phyloP scores from a whole-genome alignment of 2,797 vertebrate genomes.

The Nyctibius grandis region DNA sequence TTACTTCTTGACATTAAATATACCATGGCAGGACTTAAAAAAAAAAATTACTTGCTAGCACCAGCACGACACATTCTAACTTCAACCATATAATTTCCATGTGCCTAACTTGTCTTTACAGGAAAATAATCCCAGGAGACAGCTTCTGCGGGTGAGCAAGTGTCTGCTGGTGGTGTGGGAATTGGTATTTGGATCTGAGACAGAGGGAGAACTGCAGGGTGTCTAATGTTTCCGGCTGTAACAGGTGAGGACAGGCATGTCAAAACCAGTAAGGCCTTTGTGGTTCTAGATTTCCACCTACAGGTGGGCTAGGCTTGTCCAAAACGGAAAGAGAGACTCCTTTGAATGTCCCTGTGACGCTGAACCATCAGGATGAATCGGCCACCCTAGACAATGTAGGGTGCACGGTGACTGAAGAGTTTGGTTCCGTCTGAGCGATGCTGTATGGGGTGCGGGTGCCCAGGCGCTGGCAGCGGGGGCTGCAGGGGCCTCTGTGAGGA shows the following conservation, averaged over 20 bases:
- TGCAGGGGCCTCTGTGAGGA: neutral
- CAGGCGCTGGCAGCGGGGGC: neutral
- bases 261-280: neutral
- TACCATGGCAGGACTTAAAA: neutral
- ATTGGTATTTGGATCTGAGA: neutral
- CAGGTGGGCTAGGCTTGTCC: neutral
- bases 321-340: neutral
- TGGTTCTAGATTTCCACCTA: neutral
- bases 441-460: accelerated
- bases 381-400: accelerated
- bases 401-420: accelerated
- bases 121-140: neutral
- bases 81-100: neutral
- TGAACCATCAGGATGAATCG: neutral
- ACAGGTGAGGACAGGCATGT: neutral
- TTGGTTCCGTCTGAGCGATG: neutral
- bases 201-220: neutral
- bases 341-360: neutral
- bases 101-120: neutral
- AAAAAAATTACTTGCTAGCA: neutral
- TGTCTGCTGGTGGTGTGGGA: neutral
- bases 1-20: neutral
- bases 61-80: neutral
- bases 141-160: neutral
- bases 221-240: neutral